Evolutionary conservation across 1,140 invertebrate genomes (phyloP), one percentile per base, ranked within the genome.

Genomic region (Trichomalopsis sarcophagae): DNA sequence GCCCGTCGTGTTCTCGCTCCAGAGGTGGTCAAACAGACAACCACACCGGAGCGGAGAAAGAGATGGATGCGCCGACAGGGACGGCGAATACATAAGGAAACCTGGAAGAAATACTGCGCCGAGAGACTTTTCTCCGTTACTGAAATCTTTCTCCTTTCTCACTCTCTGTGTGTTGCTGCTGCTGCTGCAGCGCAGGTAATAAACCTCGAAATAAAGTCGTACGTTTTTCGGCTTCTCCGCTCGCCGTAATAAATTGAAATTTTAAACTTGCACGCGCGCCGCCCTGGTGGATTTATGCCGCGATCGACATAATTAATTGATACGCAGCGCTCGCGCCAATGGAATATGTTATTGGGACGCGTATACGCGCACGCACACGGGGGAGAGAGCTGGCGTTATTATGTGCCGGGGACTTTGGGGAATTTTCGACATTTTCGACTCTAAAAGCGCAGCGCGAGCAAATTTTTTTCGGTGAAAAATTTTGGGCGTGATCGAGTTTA

Each of bases 21-120:
- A 71, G 75, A 84, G 75, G 75, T 84, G 82, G 82, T 84, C 82
- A 84, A 84, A 84, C 75, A 50, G 74, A 84, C 66, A 78, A 47
- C 62, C 82, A 23, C 74, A 62, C 66, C 40, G n/a, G 23, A 13
- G 7, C 14, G 69, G 69, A 76, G 83, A 79, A 75, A 73, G 76
- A 84, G 76, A 84, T 23, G 76, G 76, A 84, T 84, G 75, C 74
- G 62, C 55, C 40, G 33, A 81, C 21, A 68, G 78, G 74, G 78
- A 80, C n/a, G 69, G 47, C 30, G 55, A 84, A 80, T 77, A 44
- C 66, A 84, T 78, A 71, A 82, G 74, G 55, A 76, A 75, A 76
- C 62, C 9, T 55, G 23, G 44, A 74, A 84, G 82, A 84, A 84
- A 84, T 84, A 79, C 82, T 50, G 68, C 82, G 23, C 9, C 68